A percentile compares a stretch with the other conserved stretches of the same genome.
phyloP scores from a whole-genome alignment of 92 coral and sea anemone genomes.

The Desmophyllum pertusum region DNA sequence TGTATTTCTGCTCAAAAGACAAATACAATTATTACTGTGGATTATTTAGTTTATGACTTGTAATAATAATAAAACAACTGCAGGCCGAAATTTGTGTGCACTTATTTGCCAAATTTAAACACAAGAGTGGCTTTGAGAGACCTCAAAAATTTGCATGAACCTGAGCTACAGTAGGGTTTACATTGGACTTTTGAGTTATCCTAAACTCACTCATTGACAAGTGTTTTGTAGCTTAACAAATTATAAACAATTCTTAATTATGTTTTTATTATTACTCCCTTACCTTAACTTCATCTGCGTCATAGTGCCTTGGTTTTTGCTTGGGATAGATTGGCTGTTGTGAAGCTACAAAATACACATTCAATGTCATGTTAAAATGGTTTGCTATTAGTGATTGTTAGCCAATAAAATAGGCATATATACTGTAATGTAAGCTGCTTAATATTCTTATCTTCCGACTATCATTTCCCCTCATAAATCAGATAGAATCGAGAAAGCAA shows the following conservation, averaged over 20 bases:
- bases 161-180: not conserved
- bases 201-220: not conserved
- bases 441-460: too few relatives aligned
- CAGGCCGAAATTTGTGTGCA: too few relatives aligned
- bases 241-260: not conserved
- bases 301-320: conserved; percentile 84
- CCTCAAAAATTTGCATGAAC: too few relatives aligned
- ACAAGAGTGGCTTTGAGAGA: too few relatives aligned
- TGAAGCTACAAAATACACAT: not conserved
- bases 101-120: too few relatives aligned
- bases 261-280: not conserved
- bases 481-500: not conserved
- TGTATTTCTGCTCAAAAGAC: conserved; percentile 78
- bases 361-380: not conserved
- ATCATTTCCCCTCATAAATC: not conserved
- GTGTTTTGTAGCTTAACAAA: not conserved
- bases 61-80: too few relatives aligned
- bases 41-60: not conserved
- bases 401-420: too few relatives aligned
- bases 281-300: conserved; percentile 93
- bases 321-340: conserved; percentile 60
- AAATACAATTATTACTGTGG: not conserved
- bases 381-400: not conserved
- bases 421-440: too few relatives aligned
- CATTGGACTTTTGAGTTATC: not conserved